Base-by-base conservation (phyloP, 2,888 invertebrate genomes). In the Vannuccia rotundouncinata region DNA sequence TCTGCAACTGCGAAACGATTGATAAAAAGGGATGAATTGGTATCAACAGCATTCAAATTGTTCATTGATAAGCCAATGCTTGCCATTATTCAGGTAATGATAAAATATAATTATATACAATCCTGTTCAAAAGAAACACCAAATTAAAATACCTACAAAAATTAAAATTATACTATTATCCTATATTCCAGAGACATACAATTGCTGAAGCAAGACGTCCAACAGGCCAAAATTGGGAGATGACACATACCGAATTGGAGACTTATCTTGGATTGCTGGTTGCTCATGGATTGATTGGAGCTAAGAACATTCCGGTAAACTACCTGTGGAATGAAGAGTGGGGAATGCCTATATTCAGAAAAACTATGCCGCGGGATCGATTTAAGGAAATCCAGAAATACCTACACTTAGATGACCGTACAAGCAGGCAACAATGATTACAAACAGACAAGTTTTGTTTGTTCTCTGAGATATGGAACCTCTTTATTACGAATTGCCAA, bases 351-450 rank as follows among this genome's bases (percentile, higher is more conserved):
- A 76, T 76, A n/a, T 76, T 76, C 31, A 28, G 22, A 76, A 10
- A 76, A 76, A 25, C 73, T 5, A 76, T 76, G 31, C 1, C 77
- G 5, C 2, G 29, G 30, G 77, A 30, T 29, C 29, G 77, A 5
- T 76, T 76, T 22, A 29, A 30, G 27, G 77, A 76, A 76, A 76
- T 76, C 5, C 2, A 29, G 77, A 76, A 29, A 29, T 76, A 76
- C 22, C 31, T 76, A 22, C 29, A 29, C 2, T 76, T 76, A 29
- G 30, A 76, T 76, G 30, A 29, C 5, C 2, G 28, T 5, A 5
- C 5, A n/a, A 76, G 29, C 22, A 31, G 77, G 28, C n/a, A 22
- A 17, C 31, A 30, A 76, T 29, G 77, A 76, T 28, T 76, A 30
- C 2, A 2, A 29, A 29, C 5, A 29, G 77, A 76, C 31, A 76